Percentiles rank a stretch among this genome's conserved stretches.
Evolutionary conservation across 1,140 invertebrate genomes (phyloP).

Genomic region (Leptinotarsa defecta): DNA sequence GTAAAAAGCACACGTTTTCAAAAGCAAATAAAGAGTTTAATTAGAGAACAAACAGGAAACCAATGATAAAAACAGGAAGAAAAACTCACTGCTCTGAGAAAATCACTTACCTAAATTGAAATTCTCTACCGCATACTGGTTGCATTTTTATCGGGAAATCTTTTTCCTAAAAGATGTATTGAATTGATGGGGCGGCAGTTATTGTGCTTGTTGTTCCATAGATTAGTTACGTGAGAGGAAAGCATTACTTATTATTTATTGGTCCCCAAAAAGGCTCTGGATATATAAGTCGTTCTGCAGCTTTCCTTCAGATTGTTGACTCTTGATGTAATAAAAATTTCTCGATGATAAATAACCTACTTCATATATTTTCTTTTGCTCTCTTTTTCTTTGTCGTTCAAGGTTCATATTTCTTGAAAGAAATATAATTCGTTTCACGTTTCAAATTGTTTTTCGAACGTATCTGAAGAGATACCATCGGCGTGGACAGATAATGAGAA

Average conservation of each 20-base stretch:
- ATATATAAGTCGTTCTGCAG: neutral
- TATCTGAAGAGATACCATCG: too few species aligned
- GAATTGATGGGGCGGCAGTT: neutral
- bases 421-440: too few species aligned
- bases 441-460: too few species aligned
- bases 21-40: neutral
- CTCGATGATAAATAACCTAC: too few species aligned
- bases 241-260: slow-evolving; percentile 4
- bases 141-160: slow-evolving; percentile 2
- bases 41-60: neutral
- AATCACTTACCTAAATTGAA: slow-evolving; percentile 4
- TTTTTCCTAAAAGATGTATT: slow-evolving; percentile 2
- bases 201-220: neutral
- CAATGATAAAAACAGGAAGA: neutral
- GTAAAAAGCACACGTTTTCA: neutral
- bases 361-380: too few species aligned
- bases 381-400: too few species aligned
- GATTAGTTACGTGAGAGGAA: slow-evolving; percentile 6
- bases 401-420: too few species aligned
- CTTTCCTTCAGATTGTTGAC: neutral
- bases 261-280: neutral
- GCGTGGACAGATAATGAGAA: too few species aligned
- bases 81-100: neutral
- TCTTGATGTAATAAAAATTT: neutral
- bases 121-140: neutral